Conservation (phyloP, 2,888 invertebrate genomes). For the Cacoxenus indagator region DNA sequence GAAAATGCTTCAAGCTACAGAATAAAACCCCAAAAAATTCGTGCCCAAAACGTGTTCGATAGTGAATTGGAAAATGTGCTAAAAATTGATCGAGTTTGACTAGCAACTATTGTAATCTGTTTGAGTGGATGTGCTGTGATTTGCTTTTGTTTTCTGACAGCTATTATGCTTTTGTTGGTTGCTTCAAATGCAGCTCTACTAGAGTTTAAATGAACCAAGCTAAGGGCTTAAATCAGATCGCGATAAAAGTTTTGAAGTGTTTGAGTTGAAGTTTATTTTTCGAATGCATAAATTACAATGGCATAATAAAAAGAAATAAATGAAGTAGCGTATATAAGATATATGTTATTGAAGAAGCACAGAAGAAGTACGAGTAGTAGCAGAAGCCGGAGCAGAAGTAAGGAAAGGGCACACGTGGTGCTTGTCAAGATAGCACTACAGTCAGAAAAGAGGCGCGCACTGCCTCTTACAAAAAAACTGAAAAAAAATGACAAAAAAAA, state of each 20-base stretch:
- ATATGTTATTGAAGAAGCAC: not conserved
- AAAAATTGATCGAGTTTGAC: slow-evolving; percentile 19
- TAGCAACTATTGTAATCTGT: not conserved
- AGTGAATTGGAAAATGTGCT: not conserved
- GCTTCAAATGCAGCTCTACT: too few relatives aligned
- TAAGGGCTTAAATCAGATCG: too few relatives aligned
- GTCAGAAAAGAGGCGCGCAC: not conserved
- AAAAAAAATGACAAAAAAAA: not conserved
- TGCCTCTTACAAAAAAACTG: too few relatives aligned
- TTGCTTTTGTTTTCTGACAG: too few relatives aligned
- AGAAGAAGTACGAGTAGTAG: not conserved
- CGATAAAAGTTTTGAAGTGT: too few relatives aligned
- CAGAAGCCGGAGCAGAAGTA: not conserved
- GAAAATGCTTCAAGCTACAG: not conserved
- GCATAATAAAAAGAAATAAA: not conserved
- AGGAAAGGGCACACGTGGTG: not conserved
- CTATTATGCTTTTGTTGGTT: not conserved
- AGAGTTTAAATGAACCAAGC: too few relatives aligned
- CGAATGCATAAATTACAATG: not conserved
- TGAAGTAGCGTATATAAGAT: not conserved
- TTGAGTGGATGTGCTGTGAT: too few relatives aligned
- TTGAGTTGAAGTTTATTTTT: not conserved
- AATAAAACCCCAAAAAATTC: not conserved
- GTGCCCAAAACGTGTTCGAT: not conserved
- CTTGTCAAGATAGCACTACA: slow-evolving; percentile 5